These are phyloP conservation scores for Ditula angustiorana DNA, from an alignment of 2,888 invertebrate species.

Conservation along the genomic window DNA sequence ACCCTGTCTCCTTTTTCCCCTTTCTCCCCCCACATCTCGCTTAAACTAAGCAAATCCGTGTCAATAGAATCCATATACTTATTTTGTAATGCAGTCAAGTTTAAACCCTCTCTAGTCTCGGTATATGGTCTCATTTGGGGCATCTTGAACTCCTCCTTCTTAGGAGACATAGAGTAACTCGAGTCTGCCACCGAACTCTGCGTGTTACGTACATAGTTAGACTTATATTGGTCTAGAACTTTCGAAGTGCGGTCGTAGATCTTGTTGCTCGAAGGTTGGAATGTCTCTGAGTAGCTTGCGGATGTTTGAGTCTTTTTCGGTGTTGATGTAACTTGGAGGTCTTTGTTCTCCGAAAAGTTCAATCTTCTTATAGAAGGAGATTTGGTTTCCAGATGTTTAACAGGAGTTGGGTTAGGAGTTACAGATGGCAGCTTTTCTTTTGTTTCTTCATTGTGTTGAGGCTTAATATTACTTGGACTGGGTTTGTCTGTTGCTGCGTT, in stretches of 20 bases:
- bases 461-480: conserved; percentile 47
- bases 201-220: conserved; percentile 57
- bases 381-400: conserved; percentile 51
- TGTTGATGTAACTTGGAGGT: conserved; percentile 77
- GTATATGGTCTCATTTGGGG: conserved; percentile 74
- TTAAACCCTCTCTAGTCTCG: conserved; percentile 60
- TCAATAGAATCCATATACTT: conserved; percentile 72
- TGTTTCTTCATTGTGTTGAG: conserved; percentile 47
- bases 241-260: conserved; percentile 75
- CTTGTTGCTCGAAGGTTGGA: conserved; percentile 75
- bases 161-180: conserved; percentile 55
- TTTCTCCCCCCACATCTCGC: conserved; percentile 87
- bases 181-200: conserved; percentile 59
- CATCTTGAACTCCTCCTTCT: conserved; percentile 73
- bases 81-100: conserved; percentile 54
- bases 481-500: conserved; percentile 50
- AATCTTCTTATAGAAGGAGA: conserved; percentile 69
- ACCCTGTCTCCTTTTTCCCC: conserved; percentile 68
- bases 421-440: conserved; percentile 27
- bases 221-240: conserved; percentile 76
- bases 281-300: conserved; percentile 57
- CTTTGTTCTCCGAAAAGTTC: conserved; percentile 70
- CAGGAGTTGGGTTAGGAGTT: conserved; percentile 18
- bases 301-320: conserved; percentile 63
- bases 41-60: conserved; percentile 83